Conservation (phyloP, 1,140 invertebrate genomes). For the Dermatophagoides farinae region DNA sequence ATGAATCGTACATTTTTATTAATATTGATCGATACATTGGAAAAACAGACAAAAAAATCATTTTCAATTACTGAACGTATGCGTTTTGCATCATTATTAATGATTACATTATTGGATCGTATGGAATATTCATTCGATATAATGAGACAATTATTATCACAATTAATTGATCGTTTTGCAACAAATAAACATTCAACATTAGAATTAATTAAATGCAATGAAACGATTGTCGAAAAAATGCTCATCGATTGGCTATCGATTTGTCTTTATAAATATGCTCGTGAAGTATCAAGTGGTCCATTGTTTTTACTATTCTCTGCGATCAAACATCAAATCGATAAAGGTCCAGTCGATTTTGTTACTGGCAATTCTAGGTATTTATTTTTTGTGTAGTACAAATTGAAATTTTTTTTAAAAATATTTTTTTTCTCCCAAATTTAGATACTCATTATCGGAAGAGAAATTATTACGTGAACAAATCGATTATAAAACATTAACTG, state of each 20-base stretch:
- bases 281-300: slow-evolving; percentile 80
- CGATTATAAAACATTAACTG: not conserved
- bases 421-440: slow-evolving; percentile 30
- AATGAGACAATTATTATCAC: slow-evolving; percentile 56
- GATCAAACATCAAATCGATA: slow-evolving; percentile 95
- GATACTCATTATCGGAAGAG: slow-evolving; percentile 92
- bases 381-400: no score
- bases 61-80: slow-evolving; percentile 81
- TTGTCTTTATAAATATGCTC: slow-evolving; percentile 85
- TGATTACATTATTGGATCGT: slow-evolving; percentile 78
- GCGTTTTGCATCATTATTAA: slow-evolving; percentile 75
- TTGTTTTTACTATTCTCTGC: slow-evolving; percentile 90
- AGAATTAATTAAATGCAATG: slow-evolving; percentile 43
- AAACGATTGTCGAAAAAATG: slow-evolving; percentile 98
- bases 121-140: slow-evolving; percentile 61
- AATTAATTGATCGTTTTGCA: slow-evolving; percentile 54
- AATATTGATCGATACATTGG: slow-evolving; percentile 76
- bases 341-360: slow-evolving; percentile 53
- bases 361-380: slow-evolving; percentile 35
- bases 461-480: slow-evolving; percentile 68
- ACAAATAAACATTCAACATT: not conserved
- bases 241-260: slow-evolving; percentile 96
- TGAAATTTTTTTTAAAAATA: slow-evolving; percentile 23
- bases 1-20: slow-evolving; percentile 81
- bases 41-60: slow-evolving; percentile 50